Conservation (phyloP, 2,113 vertebrate species). For the Vanacampus margaritifer region DNA sequence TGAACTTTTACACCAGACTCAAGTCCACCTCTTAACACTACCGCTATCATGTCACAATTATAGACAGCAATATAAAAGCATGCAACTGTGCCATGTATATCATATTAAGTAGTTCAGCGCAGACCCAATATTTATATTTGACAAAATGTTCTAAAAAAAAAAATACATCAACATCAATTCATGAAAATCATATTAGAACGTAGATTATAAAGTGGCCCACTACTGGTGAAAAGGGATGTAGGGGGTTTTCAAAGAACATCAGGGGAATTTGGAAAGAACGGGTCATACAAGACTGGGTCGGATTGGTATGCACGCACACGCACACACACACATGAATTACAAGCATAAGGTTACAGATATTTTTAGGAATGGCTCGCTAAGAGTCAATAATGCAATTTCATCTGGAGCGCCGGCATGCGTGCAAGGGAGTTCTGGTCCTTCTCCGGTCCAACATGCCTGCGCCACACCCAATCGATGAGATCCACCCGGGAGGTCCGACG, state of each 20-base stretch:
- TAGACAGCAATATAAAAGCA: too few relatives aligned
- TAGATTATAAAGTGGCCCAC: not conserved
- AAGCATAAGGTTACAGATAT: constrained; percentile 65
- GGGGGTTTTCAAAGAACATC: constrained; percentile 40
- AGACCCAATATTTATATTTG: too few relatives aligned
- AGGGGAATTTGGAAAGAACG: constrained; percentile 39
- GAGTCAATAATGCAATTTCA: constrained; percentile 54
- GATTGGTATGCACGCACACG: constrained; percentile 31
- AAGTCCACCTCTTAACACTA: too few relatives aligned
- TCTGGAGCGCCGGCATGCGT: constrained; percentile 11
- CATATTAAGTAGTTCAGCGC: too few relatives aligned
- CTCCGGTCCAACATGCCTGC: constrained; percentile 28
- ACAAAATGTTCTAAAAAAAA: too few relatives aligned
- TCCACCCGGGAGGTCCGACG: constrained; percentile 40
- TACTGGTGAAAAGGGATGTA: not conserved
- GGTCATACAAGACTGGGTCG: constrained; percentile 42
- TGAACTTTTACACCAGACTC: too few relatives aligned
- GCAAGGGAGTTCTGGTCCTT: constrained; percentile 40
- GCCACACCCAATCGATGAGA: constrained; percentile 50
- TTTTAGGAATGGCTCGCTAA: constrained; percentile 56
- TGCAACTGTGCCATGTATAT: too few relatives aligned
- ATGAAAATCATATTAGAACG: too few relatives aligned
- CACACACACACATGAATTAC: constrained; percentile 47
- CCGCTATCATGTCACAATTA: too few relatives aligned
- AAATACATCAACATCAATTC: too few relatives aligned